phyloP scores from a whole-genome alignment of 2,888 invertebrate genomes.

The Trilocha varians region DNA sequence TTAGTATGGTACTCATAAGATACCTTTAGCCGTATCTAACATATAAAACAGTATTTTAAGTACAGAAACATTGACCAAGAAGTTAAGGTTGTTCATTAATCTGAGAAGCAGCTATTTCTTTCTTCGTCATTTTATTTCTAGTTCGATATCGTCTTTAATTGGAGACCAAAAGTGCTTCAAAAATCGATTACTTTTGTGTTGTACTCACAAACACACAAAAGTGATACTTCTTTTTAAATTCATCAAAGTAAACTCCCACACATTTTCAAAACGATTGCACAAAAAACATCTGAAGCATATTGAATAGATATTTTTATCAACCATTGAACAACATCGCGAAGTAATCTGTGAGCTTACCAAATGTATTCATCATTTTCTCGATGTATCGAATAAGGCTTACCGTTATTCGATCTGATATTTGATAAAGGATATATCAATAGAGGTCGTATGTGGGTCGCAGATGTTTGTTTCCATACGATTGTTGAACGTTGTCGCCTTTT shows the following conservation, averaged over 20 bases:
- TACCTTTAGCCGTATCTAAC: too few relatives aligned
- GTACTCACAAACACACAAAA: too few relatives aligned
- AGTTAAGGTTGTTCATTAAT: not conserved
- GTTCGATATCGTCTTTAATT: too few relatives aligned
- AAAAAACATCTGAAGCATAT: not conserved
- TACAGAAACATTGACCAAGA: too few relatives aligned
- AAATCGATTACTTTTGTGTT: too few relatives aligned
- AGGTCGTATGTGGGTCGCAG: slow-evolving; percentile 49
- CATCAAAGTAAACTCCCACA: not conserved
- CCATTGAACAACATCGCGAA: not conserved
- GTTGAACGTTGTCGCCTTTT: slow-evolving; percentile 29
- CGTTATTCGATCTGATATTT: slow-evolving; percentile 37
- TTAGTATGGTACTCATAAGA: not conserved
- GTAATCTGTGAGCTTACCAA: not conserved
- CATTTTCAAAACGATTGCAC: not conserved
- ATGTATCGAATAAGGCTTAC: slow-evolving; percentile 30
- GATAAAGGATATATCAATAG: slow-evolving; percentile 41
- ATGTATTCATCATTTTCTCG: slow-evolving; percentile 8
- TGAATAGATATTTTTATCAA: not conserved
- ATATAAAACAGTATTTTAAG: too few relatives aligned
- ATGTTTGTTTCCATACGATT: slow-evolving; percentile 35
- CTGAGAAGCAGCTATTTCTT: too few relatives aligned
- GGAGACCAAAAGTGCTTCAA: not conserved
- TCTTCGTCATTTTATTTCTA: too few relatives aligned
- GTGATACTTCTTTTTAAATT: too few relatives aligned